These are phyloP conservation scores for Boloria selene DNA, from an alignment of 2,888 invertebrate genomes.

Conservation along the genomic window DNA sequence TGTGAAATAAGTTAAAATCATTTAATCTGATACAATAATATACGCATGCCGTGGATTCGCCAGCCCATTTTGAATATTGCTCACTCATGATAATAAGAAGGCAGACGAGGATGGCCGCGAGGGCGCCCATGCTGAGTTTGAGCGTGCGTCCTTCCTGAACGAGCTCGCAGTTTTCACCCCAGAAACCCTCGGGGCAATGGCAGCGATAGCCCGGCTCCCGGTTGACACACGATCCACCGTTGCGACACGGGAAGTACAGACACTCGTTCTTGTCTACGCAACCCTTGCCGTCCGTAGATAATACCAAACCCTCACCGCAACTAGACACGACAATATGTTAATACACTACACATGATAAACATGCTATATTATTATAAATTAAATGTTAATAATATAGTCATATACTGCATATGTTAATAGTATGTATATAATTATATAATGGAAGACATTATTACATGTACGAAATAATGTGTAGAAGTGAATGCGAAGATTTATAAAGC, in stretches of 20 bases:
- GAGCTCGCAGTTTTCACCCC: conserved; percentile 97
- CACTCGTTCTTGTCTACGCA: conserved; percentile 98
- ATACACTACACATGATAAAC: conserved; percentile 42
- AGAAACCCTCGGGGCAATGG: conserved; percentile 95
- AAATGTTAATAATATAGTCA: conserved; percentile 32
- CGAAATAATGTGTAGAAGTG: conserved; percentile 25
- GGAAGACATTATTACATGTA: conserved; percentile 9
- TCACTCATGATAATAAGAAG: conserved; percentile 98
- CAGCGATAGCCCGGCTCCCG: conserved; percentile 94
- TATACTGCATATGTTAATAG: conserved; percentile 33
- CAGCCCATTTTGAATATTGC: conserved; percentile 63
- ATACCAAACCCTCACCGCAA: conserved; percentile 96
- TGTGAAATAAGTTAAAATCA: background rate
- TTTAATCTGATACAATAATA: background rate
- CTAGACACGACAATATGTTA: conserved; percentile 81
- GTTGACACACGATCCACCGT: conserved; percentile 96
- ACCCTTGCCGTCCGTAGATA: conserved; percentile 94
- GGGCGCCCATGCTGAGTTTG: conserved; percentile 97
- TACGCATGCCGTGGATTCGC: conserved; percentile 19
- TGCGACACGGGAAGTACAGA: conserved; percentile 95
- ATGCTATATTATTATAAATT: conserved; percentile 30
- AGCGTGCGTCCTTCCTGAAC: conserved; percentile 97
- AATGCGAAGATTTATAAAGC: conserved; percentile 26
- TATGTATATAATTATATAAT: conserved; percentile 10
- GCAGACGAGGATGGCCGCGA: conserved; percentile 98